A percentile compares a stretch with the other conserved stretches of the same genome.
Evolutionary conservation across 2,113 vertebrate genomes (phyloP).

Genomic region (Halichoeres trimaculatus): DNA sequence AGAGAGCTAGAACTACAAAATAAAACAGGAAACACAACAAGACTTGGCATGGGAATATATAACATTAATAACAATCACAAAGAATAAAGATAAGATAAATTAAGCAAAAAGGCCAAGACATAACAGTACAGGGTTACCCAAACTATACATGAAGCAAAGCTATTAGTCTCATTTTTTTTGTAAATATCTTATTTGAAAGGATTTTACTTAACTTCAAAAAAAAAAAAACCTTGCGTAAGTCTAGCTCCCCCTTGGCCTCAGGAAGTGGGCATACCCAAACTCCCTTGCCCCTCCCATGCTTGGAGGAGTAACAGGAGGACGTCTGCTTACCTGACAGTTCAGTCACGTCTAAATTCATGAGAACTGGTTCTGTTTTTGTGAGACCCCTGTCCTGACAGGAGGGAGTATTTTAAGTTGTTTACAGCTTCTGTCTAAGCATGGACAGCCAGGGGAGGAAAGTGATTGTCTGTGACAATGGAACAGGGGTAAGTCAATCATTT

Average conservation of each 20-base stretch:
- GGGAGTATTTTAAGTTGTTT: conserved; percentile 18
- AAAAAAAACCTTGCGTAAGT: neutral
- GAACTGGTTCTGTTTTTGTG: neutral
- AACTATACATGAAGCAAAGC: neutral
- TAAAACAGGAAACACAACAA: too few species aligned
- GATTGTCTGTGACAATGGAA: conserved; percentile 96
- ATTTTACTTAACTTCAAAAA: neutral
- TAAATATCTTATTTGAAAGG: neutral
- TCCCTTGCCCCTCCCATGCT: conserved; percentile 33
- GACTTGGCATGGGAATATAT: too few species aligned
- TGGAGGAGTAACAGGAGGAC: conserved; percentile 9
- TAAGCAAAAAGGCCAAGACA: too few species aligned
- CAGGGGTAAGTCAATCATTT: conserved; percentile 86
- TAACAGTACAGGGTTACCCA: too few species aligned
- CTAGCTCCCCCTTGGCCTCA: neutral
- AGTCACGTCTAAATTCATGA: conserved; percentile 20
- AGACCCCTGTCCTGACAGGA: conserved; percentile 25
- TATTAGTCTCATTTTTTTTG: neutral
- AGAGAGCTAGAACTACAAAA: too few species aligned
- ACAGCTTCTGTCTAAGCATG: conserved; percentile 77
- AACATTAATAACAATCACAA: too few species aligned
- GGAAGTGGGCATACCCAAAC: conserved; percentile 34
- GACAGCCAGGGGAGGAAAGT: conserved; percentile 93
- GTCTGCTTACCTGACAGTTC: conserved; percentile 51
- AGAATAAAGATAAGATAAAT: too few species aligned